Base-by-base conservation (phyloP, 2,888 invertebrate species). In the Dromius quadrimaculatus region DNA sequence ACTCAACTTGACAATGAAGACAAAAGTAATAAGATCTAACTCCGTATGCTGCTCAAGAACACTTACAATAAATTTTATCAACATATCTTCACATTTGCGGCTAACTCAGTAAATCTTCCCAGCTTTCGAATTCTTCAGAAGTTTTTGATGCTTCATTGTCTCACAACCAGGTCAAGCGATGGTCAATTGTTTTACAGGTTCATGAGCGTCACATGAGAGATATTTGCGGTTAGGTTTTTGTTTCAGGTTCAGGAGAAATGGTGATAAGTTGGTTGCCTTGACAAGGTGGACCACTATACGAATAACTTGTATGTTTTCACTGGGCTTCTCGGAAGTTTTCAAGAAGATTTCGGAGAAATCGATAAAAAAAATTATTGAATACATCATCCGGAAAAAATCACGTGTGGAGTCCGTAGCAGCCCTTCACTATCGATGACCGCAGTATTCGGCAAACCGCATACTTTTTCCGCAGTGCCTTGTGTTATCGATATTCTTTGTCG, bases 1-100 rank as follows among this genome's bases (percentile, higher is more conserved):
- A 66, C 34, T 66, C 57, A 54, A 17, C 36, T 36, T 54, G 66
- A 66, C 54, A 54, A 66, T 66, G 57, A 66, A 66, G 54, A 66
- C 54, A 66, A 54, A 66, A 66, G 57, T 36, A 66, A 41, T 65
- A 54, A 38, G 38, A 54, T 47, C 47, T 50, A 32, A 50, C 50
- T n/a, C 32, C 64, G 23, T 22, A 38, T 22, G 22, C 9, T n/a
- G 23, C 57, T 66, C 34, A 66, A 54, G 54, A 54, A 66, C n/a
- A n/a, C n/a, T n/a, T 54, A 54, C 22, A 36, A 66, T 66, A 66
- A 66, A 66, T 66, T 66, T 66, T 36, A 64, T 64, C 50, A 64
- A 57, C 57, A 66, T 66, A 57, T 66, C 57, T 38, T 66, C 54
- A 66, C 54, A 38, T 34, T 36, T 57, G 28, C 20, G 1, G 54